Percentiles rank a stretch among this genome's conserved stretches.
phyloP scores from a whole-genome alignment of 2,888 invertebrate species.

The Homarus gammarus region DNA sequence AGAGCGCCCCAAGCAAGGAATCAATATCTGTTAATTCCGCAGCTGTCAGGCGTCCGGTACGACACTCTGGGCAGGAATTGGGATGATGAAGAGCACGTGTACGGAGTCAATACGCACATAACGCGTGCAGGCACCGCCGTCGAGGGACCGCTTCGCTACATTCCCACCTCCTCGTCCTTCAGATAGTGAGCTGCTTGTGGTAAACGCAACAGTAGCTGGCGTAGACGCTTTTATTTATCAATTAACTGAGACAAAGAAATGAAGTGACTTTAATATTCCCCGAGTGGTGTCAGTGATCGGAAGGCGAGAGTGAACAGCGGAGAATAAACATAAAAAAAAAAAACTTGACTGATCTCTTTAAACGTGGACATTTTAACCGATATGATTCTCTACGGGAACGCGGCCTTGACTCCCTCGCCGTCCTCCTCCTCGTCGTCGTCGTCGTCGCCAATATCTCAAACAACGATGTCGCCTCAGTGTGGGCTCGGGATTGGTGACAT shows the following conservation, averaged over 20 bases:
- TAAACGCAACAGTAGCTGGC: neutral
- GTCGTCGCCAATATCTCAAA: slow-evolving; percentile 36
- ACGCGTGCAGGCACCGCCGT: slow-evolving; percentile 51
- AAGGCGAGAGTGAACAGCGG: too few species aligned
- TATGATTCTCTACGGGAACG: slow-evolving; percentile 57
- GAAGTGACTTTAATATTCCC: too few species aligned
- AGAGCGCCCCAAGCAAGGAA: neutral
- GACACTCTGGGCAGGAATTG: slow-evolving; percentile 46
- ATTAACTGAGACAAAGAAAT: too few species aligned
- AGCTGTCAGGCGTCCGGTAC: slow-evolving; percentile 39
- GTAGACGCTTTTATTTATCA: neutral
- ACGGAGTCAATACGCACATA: slow-evolving; percentile 53
- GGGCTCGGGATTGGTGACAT: neutral
- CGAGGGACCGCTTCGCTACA: neutral
- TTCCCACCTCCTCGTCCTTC: neutral
- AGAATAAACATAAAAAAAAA: neutral
- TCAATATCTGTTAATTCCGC: slow-evolving; percentile 15
- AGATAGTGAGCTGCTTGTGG: neutral
- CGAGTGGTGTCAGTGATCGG: neutral
- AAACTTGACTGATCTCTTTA: neutral
- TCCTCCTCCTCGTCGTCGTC: slow-evolving; percentile 46
- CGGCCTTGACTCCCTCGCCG: slow-evolving; percentile 52
- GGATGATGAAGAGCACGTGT: slow-evolving; percentile 64
- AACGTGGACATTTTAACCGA: neutral
- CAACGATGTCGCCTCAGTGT: slow-evolving; percentile 47